Evolutionary conservation across 2,113 vertebrate genomes (phyloP).

Genomic region (Morone chrysops): DNA sequence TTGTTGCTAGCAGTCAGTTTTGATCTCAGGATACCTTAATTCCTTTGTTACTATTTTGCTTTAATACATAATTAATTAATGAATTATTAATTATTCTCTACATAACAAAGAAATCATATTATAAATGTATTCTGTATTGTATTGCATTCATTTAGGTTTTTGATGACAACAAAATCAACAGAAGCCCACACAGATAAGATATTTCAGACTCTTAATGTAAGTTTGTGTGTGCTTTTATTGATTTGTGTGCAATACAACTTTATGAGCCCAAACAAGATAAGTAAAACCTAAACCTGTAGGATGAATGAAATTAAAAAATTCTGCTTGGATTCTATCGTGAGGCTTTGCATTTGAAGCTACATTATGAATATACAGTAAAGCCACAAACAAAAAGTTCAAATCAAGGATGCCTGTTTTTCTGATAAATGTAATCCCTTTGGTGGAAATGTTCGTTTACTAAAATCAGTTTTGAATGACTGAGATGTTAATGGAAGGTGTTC

Average conservation of each 20-base stretch:
- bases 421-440: background rate
- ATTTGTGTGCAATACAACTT: too few relatives aligned
- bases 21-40: conserved; percentile 8
- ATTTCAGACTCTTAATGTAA: too few relatives aligned
- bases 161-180: too few relatives aligned
- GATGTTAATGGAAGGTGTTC: conserved; percentile 89
- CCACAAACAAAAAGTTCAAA: conserved; percentile 8
- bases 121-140: too few relatives aligned
- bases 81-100: background rate
- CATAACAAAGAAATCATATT: background rate
- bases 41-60: background rate
- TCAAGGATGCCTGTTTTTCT: background rate
- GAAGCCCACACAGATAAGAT: too few relatives aligned
- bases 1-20: conserved; percentile 3
- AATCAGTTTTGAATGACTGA: background rate
- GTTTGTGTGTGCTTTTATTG: too few relatives aligned
- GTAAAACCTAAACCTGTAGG: background rate
- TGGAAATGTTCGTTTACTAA: background rate
- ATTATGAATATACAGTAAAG: conserved; percentile 8
- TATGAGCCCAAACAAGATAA: background rate
- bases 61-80: background rate
- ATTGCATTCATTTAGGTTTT: too few relatives aligned
- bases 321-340: background rate
- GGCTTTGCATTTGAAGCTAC: background rate
- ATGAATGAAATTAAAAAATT: background rate